phyloP scores from a whole-genome alignment of 2,113 vertebrate genomes.

The Hemichromis elongatus region DNA sequence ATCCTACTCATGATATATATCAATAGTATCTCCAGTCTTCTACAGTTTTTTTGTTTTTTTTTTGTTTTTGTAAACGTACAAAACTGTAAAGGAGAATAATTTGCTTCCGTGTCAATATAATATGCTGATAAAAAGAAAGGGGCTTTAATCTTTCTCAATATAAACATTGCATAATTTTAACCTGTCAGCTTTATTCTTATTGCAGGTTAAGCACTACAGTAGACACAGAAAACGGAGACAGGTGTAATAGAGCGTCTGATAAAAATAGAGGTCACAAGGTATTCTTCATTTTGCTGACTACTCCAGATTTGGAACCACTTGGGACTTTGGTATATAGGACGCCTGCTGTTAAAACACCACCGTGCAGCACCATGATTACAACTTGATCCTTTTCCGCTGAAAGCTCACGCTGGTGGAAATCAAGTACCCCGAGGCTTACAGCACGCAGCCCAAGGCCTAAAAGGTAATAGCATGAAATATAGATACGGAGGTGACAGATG shows the following conservation, averaged over 20 bases:
- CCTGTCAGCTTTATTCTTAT: slow-evolving; percentile 30
- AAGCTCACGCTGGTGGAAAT: slow-evolving; percentile 63
- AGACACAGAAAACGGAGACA: background rate
- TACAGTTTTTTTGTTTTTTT: background rate
- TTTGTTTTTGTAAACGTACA: background rate
- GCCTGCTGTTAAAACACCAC: slow-evolving; percentile 65
- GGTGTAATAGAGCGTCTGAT: slow-evolving; percentile 53
- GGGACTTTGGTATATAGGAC: slow-evolving; percentile 72
- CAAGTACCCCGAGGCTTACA: slow-evolving; percentile 71
- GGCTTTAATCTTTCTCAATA: background rate
- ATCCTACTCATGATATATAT: background rate
- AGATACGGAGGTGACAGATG: slow-evolving; percentile 67
- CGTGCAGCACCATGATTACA: slow-evolving; percentile 63
- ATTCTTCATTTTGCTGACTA: slow-evolving; percentile 71
- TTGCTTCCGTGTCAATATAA: background rate
- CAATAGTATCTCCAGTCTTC: background rate
- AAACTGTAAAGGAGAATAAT: background rate
- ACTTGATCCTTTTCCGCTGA: slow-evolving; percentile 63
- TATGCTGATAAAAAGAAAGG: background rate
- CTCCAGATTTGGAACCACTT: slow-evolving; percentile 65
- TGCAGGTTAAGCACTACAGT: slow-evolving; percentile 23
- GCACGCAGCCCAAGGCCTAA: slow-evolving; percentile 66
- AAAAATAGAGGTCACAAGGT: slow-evolving; percentile 72
- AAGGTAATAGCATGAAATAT: slow-evolving; percentile 75
- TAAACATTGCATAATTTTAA: background rate